Percentiles rank a stretch among this genome's conserved stretches.
Evolutionary conservation across 2,888 invertebrate species (phyloP).

Genomic region (Minunthozetes semirufus): DNA sequence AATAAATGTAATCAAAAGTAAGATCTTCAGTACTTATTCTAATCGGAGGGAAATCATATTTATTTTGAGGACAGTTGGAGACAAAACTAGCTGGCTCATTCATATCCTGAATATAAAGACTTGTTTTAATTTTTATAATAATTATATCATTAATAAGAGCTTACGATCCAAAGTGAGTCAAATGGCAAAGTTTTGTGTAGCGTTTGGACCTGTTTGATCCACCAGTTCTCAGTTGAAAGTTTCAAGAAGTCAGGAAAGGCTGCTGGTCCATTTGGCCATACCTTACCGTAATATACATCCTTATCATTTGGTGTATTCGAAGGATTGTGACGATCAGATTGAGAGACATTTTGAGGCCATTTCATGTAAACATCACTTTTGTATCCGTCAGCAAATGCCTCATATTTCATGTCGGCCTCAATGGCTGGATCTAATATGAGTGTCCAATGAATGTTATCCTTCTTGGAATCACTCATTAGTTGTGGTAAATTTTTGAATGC

Average conservation of each 20-base stretch:
- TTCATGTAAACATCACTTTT: conserved; percentile 66
- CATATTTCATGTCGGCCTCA: conserved; percentile 56
- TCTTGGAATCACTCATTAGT: conserved; percentile 56
- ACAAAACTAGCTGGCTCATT: conserved; percentile 51
- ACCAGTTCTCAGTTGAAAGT: conserved; percentile 39
- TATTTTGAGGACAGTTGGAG: conserved; percentile 45
- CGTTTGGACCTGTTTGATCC: conserved; percentile 41
- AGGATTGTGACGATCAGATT: conserved; percentile 48
- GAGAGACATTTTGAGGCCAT: conserved; percentile 58
- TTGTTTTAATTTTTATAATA: background rate
- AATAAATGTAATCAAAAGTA: background rate
- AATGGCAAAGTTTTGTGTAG: conserved; percentile 41
- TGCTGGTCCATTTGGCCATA: conserved; percentile 46
- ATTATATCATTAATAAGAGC: conserved; percentile 16
- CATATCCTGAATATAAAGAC: conserved; percentile 46
- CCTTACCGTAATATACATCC: conserved; percentile 64
- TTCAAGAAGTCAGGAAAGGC: conserved; percentile 44
- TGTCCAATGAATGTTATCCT: conserved; percentile 65
- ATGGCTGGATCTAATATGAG: conserved; percentile 55
- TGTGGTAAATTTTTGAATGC: conserved; percentile 60
- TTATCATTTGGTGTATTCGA: background rate
- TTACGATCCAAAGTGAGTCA: conserved; percentile 47
- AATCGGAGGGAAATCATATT: conserved; percentile 43
- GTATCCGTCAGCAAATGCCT: conserved; percentile 65
- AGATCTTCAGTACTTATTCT: conserved; percentile 39